phyloP scores from a whole-genome alignment of 1,140 invertebrate species.

The Apis mellifera region DNA sequence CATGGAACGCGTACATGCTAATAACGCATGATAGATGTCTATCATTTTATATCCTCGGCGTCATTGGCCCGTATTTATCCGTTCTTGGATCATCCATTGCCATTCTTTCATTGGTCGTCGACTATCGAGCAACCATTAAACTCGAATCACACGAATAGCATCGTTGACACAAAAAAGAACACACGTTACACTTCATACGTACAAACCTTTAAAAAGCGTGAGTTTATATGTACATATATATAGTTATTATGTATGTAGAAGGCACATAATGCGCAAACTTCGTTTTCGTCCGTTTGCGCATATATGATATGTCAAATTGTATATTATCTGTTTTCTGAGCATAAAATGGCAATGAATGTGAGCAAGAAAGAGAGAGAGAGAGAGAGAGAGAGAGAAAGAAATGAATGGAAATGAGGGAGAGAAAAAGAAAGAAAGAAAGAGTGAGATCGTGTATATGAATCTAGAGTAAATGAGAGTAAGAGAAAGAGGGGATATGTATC shows the following conservation, averaged over 20 bases:
- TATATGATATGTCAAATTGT: slow-evolving; percentile 52
- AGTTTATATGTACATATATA: slow-evolving; percentile 65
- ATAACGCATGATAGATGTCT: background rate
- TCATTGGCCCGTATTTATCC: slow-evolving; percentile 1
- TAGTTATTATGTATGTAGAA: slow-evolving; percentile 58
- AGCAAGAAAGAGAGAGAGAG: background rate
- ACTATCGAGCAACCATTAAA: background rate
- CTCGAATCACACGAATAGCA: background rate
- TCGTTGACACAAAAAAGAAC: slow-evolving; percentile 31
- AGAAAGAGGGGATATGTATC: background rate
- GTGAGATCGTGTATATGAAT: background rate
- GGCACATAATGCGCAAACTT: slow-evolving; percentile 17
- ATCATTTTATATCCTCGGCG: background rate
- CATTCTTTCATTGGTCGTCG: slow-evolving; percentile 20
- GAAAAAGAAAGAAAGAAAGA: background rate
- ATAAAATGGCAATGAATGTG: background rate
- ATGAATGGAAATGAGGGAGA: background rate
- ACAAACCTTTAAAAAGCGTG: slow-evolving; percentile 59
- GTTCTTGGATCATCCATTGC: slow-evolving; percentile 20
- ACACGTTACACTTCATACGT: slow-evolving; percentile 46
- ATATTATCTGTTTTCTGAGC: slow-evolving; percentile 48
- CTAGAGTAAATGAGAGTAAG: background rate
- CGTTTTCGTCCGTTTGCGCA: slow-evolving; percentile 20
- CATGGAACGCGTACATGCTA: background rate
- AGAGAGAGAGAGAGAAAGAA: background rate